These are phyloP conservation scores for Ceyx melanurus DNA, from an alignment of 2,113 vertebrate species.

Conservation along the genomic window DNA sequence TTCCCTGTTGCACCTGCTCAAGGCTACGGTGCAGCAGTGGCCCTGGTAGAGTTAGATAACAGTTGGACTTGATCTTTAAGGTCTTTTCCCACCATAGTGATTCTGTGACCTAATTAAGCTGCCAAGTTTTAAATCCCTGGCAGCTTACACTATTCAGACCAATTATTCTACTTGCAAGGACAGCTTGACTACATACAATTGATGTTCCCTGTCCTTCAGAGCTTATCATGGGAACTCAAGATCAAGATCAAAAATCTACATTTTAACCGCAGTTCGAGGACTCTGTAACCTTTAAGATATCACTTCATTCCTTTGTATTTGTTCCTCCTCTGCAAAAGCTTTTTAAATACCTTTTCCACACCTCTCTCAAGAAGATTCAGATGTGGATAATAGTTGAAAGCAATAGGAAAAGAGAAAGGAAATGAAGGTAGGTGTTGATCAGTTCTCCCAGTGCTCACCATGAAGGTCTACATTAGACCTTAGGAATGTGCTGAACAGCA, in stretches of 20 bases:
- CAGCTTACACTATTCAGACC: not conserved
- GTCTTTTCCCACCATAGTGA: too few species aligned
- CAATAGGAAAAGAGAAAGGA: not conserved
- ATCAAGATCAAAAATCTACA: not conserved
- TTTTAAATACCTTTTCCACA: not conserved
- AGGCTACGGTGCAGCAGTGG: too few species aligned
- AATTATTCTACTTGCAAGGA: not conserved
- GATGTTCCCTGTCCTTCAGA: not conserved
- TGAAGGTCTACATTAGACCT: not conserved
- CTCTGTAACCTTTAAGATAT: not conserved
- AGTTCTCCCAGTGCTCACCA: not conserved
- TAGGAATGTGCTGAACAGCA: not conserved
- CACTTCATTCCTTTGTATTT: not conserved
- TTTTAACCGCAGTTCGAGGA: not conserved
- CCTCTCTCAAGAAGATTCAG: not conserved
- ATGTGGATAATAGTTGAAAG: not conserved
- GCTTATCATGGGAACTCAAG: not conserved
- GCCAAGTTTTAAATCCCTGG: constrained; percentile 17
- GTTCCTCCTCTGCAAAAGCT: constrained; percentile 3
- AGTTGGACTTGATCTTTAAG: too few species aligned
- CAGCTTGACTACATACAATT: not conserved
- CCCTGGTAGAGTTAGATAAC: too few species aligned
- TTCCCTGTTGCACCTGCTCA: not conserved
- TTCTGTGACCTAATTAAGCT: constrained; percentile 7
- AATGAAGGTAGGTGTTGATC: not conserved